Base-by-base conservation (phyloP, 2,797 vertebrate genomes). In the Peromyscus attwateri region DNA sequence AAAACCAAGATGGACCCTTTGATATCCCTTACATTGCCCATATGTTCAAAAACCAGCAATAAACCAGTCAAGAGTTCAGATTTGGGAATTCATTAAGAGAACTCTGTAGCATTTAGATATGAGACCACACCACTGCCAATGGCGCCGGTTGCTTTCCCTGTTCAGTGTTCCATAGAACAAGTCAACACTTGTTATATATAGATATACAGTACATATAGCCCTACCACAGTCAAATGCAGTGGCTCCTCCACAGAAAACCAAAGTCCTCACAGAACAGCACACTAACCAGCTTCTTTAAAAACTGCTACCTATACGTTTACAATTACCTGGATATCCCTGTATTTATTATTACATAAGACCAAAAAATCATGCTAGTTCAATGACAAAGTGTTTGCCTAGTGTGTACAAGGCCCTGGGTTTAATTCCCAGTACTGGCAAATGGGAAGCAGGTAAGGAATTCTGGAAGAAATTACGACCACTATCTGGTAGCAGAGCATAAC, bases 31-130 rank as follows among this genome's bases (percentile, higher is more conserved):
- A 94, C 64, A 71, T 75, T 93, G 52, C 55, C 76, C 60, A 80
- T 25, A 73, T 85, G 70, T 73, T 91, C 55, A 77, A 96, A 68
- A 84, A 90, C 34, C 55, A 77, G 23, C 46, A 91, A 79, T 87
- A 90, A 88, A 55, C 17, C 40, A 85, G 12, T 6, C 83, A 62
- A 90, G 37, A 77, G 46, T 68, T 89, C 75, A 70, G 19, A 81
- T 23, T 73, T 0, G 6, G 7, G 7, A 29, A 89, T 23, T 84
- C 57, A 57, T 40, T 81, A 71, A 89, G 73, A 93, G 88, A 96
- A 73, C 85, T 71, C 49, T 25, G 25, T n/a, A 21, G 16, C 76
- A 66, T 81, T 95, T 83, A 64, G 29, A 92, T n/a, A 57, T 46
- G 87, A 23, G 73, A 25, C 25, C 37, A 80, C 23, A 17, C 60